Evolutionary conservation across 2,888 invertebrate genomes (phyloP), one percentile per base, ranked within the genome.

Genomic region (Amphiduros pacificus): DNA sequence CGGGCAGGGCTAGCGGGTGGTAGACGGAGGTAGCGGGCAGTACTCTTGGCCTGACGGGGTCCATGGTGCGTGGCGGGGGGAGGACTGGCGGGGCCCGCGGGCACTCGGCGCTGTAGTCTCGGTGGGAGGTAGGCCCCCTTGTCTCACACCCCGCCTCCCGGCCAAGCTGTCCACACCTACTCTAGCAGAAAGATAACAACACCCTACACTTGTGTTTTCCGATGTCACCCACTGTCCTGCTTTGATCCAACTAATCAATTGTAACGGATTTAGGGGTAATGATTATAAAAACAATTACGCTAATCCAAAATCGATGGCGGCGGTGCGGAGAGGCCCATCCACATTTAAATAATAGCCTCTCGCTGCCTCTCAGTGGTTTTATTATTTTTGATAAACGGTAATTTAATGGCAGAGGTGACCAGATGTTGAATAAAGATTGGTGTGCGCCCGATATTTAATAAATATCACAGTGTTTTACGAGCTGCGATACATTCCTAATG

Each of bases 391-490:
- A 59, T 59, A 59, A 52, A 53, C 52, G 53, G 36, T 59, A 59
- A 53, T 53, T 53, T 59, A 53, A 52, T 59, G 53, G 31, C 36
- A 59, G n/a, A 27, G 44, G 28, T 28, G 59, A 48, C 59, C 59
- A 59, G 53, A 59, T 59, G 59, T 59, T 59, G 59, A 59, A 59
- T 59, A 59, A 59, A 59, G 59, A 59, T 53, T 59, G 28, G 27
- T 28, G 6, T n/a, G 20, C 28, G 48, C 32, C 48, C 58, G 41
- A 58, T 58, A 49, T 50, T 58, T 58, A 58, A 58, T 58, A 58
- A 58, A 58, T 50, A 58, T 50, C 50, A 20, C 28, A 24, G 20
- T 58, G 58, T 58, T 58, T 58, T 58, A 58, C 31, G 58, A 48
- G 6, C 17, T 17, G 29, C 32, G 29, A 50, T 32, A 49, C 58